Evolutionary conservation across 2,797 vertebrate genomes (phyloP).

Genomic region (Aselliscus stoliczkanus): DNA sequence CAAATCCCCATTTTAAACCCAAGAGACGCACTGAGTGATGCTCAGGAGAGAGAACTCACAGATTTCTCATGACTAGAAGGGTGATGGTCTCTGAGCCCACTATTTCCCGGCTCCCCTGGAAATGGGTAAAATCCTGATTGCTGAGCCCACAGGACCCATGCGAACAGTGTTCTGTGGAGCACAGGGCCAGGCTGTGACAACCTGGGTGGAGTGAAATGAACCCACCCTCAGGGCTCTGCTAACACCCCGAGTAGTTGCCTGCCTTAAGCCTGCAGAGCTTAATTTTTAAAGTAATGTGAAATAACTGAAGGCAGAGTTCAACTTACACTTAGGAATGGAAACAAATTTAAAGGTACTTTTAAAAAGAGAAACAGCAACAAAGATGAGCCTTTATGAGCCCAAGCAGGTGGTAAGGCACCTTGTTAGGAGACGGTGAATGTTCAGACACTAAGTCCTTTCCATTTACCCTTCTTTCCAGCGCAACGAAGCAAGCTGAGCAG

Average conservation of each 20-base stretch:
- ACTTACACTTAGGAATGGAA: not conserved
- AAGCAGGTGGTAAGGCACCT: not conserved
- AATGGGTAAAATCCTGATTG: not conserved
- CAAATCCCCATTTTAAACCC: no score
- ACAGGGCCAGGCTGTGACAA: not conserved
- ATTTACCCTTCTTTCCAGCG: conserved; percentile 48
- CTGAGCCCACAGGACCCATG: not conserved
- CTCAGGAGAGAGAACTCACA: not conserved
- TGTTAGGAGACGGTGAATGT: not conserved
- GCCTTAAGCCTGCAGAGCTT: not conserved
- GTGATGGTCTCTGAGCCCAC: not conserved
- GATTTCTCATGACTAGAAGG: not conserved
- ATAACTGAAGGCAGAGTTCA: not conserved
- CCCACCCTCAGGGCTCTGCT: not conserved
- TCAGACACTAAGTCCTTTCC: not conserved
- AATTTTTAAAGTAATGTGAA: conserved; percentile 25
- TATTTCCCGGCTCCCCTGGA: not conserved
- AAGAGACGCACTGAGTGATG: no score
- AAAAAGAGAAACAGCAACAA: not conserved
- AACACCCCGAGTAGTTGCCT: not conserved
- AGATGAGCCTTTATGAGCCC: not conserved
- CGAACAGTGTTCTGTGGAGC: not conserved
- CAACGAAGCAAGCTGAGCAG: conserved; percentile 5
- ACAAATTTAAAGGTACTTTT: conserved; percentile 17
- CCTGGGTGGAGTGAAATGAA: not conserved